Evolutionary conservation across 2,113 vertebrate species (phyloP).

Genomic region (Elachura formosa): DNA sequence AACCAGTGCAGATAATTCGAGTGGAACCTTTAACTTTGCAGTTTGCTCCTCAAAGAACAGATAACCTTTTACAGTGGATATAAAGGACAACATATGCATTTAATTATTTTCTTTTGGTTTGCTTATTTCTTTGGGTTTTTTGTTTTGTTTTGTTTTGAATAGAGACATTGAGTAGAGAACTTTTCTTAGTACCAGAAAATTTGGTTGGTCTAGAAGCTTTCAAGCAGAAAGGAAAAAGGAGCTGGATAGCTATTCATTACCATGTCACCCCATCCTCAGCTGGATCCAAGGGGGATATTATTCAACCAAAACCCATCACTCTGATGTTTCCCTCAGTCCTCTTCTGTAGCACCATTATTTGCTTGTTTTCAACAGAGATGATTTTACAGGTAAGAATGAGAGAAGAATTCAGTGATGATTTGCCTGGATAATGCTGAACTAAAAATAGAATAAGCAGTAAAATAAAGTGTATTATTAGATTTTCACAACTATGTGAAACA

Average conservation of each 20-base stretch:
- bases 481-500: neutral
- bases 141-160: neutral
- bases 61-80: neutral
- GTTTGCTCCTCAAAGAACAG: neutral
- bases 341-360: neutral
- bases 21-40: neutral
- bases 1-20: neutral
- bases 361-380: neutral
- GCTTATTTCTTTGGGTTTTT: too few relatives aligned
- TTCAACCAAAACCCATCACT: neutral
- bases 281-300: neutral
- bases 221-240: neutral
- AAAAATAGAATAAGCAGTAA: neutral
- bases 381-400: neutral
- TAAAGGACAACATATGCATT: neutral
- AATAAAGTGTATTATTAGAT: neutral
- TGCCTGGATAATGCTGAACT: neutral
- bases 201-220: neutral
- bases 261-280: neutral
- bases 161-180: neutral
- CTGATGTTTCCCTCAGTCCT: neutral
- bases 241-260: neutral
- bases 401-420: neutral
- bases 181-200: neutral
- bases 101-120: accelerated